Base-by-base conservation (phyloP, 2,888 invertebrate genomes). In the Achlya flavicornis region DNA sequence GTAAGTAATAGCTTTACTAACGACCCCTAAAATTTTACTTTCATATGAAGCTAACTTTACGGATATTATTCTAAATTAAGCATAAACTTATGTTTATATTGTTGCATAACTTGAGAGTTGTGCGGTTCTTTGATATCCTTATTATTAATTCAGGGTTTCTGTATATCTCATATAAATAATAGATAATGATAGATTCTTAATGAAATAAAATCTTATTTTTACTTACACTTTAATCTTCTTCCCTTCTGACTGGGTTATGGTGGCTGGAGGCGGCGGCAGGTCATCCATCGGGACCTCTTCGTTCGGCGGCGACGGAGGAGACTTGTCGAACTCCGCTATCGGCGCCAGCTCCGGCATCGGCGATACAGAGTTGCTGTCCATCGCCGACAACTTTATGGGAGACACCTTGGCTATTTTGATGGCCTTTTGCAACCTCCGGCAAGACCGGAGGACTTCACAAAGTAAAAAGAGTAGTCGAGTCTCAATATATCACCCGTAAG, bases 291-390 rank as follows among this genome's bases (percentile, higher is more conserved):
- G 95, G 64, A 95, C 93, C 77, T 94, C 94, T 73, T 94, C 94
- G 74, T 94, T 94, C 43, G 95, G 95, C 48, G 95, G 95, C 72
- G 95, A 95, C 8, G 95, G 95, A 43, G 96, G 95, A 10, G 95
- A 95, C 89, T 96, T 96, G 83, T 96, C 96, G 80, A 96, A 96
- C 90, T 96, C 96, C 61, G 96, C 96, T 72, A 96, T 96, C 41
- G 96, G 96, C 64, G 96, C 96, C 85, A 95, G 85, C 78, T 95
- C 95, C 72, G 95, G 95, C 95, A 95, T 95, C 69, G 95, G 96
- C 19, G 95, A 95, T 83, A 95, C 95, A 80, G 95, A 95, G 90
- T 95, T 95, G 90, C 94, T 95, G 88, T 95, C 95, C 96, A 95
- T 95, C 77, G 93, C 94, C 71, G 93, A 92, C 85, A 94, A 87